These are phyloP conservation scores for Ophion obscuratus DNA, from an alignment of 2,888 invertebrate species.

Conservation along the genomic window DNA sequence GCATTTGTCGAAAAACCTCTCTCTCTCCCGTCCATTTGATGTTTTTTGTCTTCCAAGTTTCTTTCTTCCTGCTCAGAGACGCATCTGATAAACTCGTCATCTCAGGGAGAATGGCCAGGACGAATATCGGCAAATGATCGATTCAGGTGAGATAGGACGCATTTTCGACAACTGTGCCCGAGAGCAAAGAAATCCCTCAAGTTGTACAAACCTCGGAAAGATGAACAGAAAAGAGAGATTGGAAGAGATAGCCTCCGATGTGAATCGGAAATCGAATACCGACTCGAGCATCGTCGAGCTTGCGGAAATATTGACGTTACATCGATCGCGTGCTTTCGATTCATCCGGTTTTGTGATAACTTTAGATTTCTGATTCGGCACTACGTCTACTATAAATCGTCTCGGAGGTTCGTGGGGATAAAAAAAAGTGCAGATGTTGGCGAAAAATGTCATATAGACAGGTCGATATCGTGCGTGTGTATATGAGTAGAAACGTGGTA, in stretches of 20 bases:
- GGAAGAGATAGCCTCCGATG: conserved; percentile 34
- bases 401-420: conserved; percentile 7
- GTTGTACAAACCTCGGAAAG: conserved; percentile 5
- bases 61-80: background rate
- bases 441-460: conserved; percentile 27
- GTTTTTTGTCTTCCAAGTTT: background rate
- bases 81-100: too few species aligned
- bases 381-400: conserved; percentile 7
- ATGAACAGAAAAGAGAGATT: background rate
- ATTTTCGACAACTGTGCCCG: too few species aligned
- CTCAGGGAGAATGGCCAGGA: too few species aligned
- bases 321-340: conserved; percentile 29
- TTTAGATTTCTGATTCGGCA: conserved; percentile 29
- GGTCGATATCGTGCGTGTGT: background rate
- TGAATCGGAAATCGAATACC: conserved; percentile 63
- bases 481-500: background rate
- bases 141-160: too few species aligned
- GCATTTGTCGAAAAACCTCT: conserved; percentile 18
- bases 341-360: background rate
- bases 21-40: conserved; percentile 4
- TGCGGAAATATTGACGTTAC: conserved; percentile 26
- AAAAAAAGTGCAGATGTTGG: conserved; percentile 26
- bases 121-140: too few species aligned
- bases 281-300: conserved; percentile 40
- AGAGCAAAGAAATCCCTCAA: too few species aligned